These are phyloP conservation scores for Thereuonema tuberculata DNA, from an alignment of 1,140 invertebrate genomes.

Conservation along the genomic window DNA sequence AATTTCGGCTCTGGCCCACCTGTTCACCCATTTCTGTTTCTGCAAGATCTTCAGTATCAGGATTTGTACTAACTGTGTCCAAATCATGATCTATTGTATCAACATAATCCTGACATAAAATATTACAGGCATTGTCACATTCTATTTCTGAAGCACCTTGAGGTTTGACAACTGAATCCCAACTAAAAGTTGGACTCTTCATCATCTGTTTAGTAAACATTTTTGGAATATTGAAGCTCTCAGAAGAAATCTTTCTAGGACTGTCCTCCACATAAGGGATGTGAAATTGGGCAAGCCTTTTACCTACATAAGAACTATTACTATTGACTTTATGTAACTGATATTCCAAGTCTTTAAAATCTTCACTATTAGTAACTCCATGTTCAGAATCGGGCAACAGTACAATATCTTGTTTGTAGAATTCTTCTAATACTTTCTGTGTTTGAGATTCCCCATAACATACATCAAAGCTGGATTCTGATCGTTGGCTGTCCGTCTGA, in stretches of 20 bases:
- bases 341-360: slow-evolving; percentile 63
- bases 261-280: slow-evolving; percentile 29
- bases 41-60: slow-evolving; percentile 42
- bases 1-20: slow-evolving; percentile 52
- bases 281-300: slow-evolving; percentile 45
- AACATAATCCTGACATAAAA: too few relatives aligned
- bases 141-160: too few relatives aligned
- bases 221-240: not conserved
- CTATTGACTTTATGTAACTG: slow-evolving; percentile 52
- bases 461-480: not conserved
- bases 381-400: slow-evolving; percentile 17
- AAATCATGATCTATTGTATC: slow-evolving; percentile 29
- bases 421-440: slow-evolving; percentile 75
- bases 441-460: slow-evolving; percentile 69
- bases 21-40: slow-evolving; percentile 44
- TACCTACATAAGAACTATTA: slow-evolving; percentile 63
- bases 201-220: not conserved
- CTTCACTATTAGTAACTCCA: slow-evolving; percentile 29
- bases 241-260: slow-evolving; percentile 26
- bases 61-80: slow-evolving; percentile 27
- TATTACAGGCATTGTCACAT: too few relatives aligned
- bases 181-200: not conserved
- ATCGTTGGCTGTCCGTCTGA: not conserved
- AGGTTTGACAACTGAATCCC: not conserved
- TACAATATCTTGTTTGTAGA: slow-evolving; percentile 62